Base-by-base conservation (phyloP, 2,888 invertebrate genomes). In the Pyrrhia umbra region DNA sequence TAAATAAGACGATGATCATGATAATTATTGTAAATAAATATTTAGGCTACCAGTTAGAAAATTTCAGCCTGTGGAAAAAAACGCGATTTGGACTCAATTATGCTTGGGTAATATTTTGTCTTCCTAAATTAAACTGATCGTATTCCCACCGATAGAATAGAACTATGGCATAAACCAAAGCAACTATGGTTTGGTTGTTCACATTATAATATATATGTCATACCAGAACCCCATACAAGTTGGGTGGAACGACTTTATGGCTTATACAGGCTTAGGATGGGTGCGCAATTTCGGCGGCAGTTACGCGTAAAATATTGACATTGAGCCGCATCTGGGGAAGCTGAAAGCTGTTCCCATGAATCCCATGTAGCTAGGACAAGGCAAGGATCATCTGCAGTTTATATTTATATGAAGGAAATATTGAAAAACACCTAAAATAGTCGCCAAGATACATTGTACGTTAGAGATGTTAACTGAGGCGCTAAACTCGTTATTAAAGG, bases 161-260 rank as follows among this genome's bases (percentile, higher is more conserved):
- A 8, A 18, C 18, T 15, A 23, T n/a, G 25, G n/a, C 23, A 40
- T 54, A 47, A 62, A 46, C 42, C 72, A 64, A 27, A 23, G 13
- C 37, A 0, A 46, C 23, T 62, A 27, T 10, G 21, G 5, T 18
- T n/a, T n/a, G n/a, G 71, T 10, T 21, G 30, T 30, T 37, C 52
- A 25, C 71, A 40, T 64, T 64, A 64, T 71, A 71, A 55, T 71
- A n/a, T n/a, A n/a, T n/a, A n/a, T n/a, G n/a, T 68, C 72, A 68
- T 65, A 56, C 34, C 45, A 39, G 34, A 18, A 54, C 27, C 39
- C 71, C 55, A 71, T 55, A 21, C 65, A 45, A 42, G 39, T 47
- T 23, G 65, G 9, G 23, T 3, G 43, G 16, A 13, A 25, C 27
- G 37, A 37, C 72, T 27, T 54, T 27, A 39, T n/a, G 37, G 54